Evolutionary conservation across 1,140 invertebrate species (phyloP).

Genomic region (Homarus americanus): DNA sequence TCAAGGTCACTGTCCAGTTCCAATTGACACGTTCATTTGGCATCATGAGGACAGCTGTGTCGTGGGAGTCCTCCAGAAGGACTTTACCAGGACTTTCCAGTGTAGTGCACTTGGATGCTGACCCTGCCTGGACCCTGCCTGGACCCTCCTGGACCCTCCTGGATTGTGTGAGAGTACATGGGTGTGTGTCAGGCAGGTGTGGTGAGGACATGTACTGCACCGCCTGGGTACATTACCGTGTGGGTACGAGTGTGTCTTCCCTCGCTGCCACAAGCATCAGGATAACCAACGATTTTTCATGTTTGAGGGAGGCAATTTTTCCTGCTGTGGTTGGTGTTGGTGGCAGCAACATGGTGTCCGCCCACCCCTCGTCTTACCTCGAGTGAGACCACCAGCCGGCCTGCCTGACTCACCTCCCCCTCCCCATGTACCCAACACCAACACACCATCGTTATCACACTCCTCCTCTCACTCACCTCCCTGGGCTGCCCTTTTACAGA

Average conservation of each 20-base stretch:
- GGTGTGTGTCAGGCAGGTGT: no score
- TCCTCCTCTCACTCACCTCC: constrained; percentile 5
- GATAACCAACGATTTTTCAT: not conserved
- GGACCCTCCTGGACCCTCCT: constrained; percentile 33
- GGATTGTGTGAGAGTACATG: no score
- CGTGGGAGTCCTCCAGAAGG: no score
- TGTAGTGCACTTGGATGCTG: not conserved
- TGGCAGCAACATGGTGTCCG: no score
- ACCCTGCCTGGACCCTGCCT: constrained; percentile 18
- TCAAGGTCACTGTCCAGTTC: no score
- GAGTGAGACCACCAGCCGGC: not conserved
- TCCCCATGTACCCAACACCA: constrained; percentile 7
- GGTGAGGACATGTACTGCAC: constrained; percentile 12
- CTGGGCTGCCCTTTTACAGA: no score
- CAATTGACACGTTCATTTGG: no score
- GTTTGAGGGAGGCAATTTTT: not conserved
- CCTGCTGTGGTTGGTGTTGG: not conserved
- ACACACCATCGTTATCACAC: not conserved
- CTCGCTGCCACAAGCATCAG: not conserved
- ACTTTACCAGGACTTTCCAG: not conserved
- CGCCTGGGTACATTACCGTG: not conserved
- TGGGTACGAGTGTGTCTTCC: not conserved
- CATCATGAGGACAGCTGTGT: no score
- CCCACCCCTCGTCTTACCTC: no score
- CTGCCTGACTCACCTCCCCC: no score